Percentiles rank a stretch among this genome's conserved stretches.
Evolutionary conservation across 1,140 invertebrate species (phyloP).

Genomic region (Philaenus spumarius): DNA sequence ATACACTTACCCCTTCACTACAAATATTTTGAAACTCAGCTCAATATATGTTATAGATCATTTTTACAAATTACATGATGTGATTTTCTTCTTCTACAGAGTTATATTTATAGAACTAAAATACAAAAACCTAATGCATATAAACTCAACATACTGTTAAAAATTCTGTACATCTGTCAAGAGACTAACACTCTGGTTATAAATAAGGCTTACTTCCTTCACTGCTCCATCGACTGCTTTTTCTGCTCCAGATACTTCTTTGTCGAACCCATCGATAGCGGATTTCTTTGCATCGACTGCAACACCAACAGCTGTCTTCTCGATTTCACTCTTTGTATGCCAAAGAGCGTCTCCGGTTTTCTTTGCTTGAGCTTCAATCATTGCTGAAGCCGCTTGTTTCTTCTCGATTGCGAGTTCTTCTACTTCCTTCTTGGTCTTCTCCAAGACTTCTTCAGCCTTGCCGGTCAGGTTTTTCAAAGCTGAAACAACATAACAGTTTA

Average conservation of each 20-base stretch:
- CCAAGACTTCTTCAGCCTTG: constrained; percentile 32
- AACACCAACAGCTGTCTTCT: constrained; percentile 23
- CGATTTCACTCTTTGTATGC: constrained; percentile 26
- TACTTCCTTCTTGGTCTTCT: constrained; percentile 34
- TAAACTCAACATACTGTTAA: too few relatives aligned
- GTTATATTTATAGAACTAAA: too few relatives aligned
- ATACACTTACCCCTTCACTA: too few relatives aligned
- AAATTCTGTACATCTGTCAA: too few relatives aligned
- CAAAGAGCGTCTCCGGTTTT: constrained; percentile 31
- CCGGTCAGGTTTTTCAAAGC: constrained; percentile 32
- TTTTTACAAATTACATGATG: too few relatives aligned
- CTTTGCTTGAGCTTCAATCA: constrained; percentile 31
- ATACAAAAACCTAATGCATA: too few relatives aligned
- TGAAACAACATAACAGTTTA: constrained; percentile 18
- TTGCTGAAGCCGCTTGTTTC: constrained; percentile 28
- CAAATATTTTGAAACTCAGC: too few relatives aligned
- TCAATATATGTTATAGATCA: too few relatives aligned
- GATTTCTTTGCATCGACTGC: constrained; percentile 28
- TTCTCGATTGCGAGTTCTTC: constrained; percentile 33
- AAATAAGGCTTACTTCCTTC: constrained; percentile 23
- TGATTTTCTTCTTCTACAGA: too few relatives aligned
- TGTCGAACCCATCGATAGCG: constrained; percentile 33
- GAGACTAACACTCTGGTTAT: too few relatives aligned
- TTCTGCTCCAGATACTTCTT: constrained; percentile 24
- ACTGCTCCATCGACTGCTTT: constrained; percentile 23